Base-by-base conservation (phyloP, 2,113 vertebrate genomes). In the Gallinago jamesoni region DNA sequence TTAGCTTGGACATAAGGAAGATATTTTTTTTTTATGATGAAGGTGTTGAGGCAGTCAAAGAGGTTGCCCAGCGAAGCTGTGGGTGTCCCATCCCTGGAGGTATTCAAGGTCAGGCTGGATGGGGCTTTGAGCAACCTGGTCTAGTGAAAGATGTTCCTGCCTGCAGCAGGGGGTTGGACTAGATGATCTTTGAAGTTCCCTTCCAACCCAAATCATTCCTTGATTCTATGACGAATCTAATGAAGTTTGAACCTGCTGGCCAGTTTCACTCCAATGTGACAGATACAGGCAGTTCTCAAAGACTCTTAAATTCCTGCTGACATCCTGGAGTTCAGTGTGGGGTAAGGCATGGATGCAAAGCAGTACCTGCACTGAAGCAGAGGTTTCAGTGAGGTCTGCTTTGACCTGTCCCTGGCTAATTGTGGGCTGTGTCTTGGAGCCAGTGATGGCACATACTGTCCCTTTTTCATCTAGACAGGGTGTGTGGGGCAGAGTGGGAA, bases 391-490 rank as follows among this genome's bases (percentile, higher is more conserved):
- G 41, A 53, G 52, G 37, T 91, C 59, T 79, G 4, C 31, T 59
- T 43, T 35, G 79, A 35, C 27, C 17, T 70, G 63, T 28, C 50
- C 19, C 22, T 33, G 48, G 31, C 48, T 24, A 3, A 24, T 35
- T 31, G 3, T 4, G 9, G 35, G 27, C 48, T 14, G 18, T 41
- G 30, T 28, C 28, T 20, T n/a, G 59, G n/a, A 60, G 18, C 30
- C 7, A 17, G n/a, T 1, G 2, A 12, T 41, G 19, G 30, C 14
- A 8, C 0, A 0, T 24, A 1, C 18, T 59, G 3, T 55, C 37
- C 14, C 27, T 64, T 37, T 25, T 41, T 68, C 13, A 4, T 9
- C 50, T 47, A 35, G 22, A 2, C 1, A 3, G 60, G 21, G 4
- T 0, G 0, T 18, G 64, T 37, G 59, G 8, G 59, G 18, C 47